phyloP scores from a whole-genome alignment of 2,888 invertebrate species.

The Neoascia interrupta region DNA sequence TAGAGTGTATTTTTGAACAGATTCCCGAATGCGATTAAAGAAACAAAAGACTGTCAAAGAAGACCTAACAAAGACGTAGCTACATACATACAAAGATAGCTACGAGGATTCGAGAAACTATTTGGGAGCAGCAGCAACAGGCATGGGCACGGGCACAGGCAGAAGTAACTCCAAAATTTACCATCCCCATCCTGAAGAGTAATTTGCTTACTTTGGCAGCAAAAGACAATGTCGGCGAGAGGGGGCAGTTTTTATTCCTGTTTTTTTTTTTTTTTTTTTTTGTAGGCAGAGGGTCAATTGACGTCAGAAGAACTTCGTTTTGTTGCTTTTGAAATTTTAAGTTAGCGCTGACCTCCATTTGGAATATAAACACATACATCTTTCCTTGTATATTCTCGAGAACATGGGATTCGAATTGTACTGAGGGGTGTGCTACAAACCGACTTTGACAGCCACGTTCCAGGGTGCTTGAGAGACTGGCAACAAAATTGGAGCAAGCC shows the following conservation, averaged over 20 bases:
- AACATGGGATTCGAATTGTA: too few relatives aligned
- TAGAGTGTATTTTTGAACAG: slow-evolving; percentile 13
- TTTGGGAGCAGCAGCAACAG: too few relatives aligned
- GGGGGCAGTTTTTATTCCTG: background rate
- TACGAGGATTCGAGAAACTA: background rate
- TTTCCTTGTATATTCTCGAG: too few relatives aligned
- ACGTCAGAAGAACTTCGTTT: slow-evolving; percentile 30
- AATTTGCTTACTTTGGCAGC: slow-evolving; percentile 50
- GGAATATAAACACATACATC: too few relatives aligned
- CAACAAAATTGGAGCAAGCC: too few relatives aligned
- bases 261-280: background rate
- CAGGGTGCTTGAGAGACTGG: too few relatives aligned
- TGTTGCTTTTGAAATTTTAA: slow-evolving; percentile 4
- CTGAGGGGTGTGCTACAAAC: too few relatives aligned
- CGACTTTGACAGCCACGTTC: too few relatives aligned
- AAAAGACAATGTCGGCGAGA: slow-evolving; percentile 1
- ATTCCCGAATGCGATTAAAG: slow-evolving; percentile 52
- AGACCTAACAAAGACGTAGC: slow-evolving; percentile 41
- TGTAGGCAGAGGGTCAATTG: slow-evolving; percentile 39
- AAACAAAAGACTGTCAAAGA: slow-evolving; percentile 18
- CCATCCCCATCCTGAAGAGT: slow-evolving; percentile 17
- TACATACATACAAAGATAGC: background rate
- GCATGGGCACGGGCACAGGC: slow-evolving; percentile 17
- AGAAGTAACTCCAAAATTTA: slow-evolving; percentile 30
- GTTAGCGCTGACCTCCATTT: slow-evolving; percentile 46